These are phyloP conservation scores for Tipula confusa DNA, from an alignment of 2,888 invertebrate species.

Conservation along the genomic window DNA sequence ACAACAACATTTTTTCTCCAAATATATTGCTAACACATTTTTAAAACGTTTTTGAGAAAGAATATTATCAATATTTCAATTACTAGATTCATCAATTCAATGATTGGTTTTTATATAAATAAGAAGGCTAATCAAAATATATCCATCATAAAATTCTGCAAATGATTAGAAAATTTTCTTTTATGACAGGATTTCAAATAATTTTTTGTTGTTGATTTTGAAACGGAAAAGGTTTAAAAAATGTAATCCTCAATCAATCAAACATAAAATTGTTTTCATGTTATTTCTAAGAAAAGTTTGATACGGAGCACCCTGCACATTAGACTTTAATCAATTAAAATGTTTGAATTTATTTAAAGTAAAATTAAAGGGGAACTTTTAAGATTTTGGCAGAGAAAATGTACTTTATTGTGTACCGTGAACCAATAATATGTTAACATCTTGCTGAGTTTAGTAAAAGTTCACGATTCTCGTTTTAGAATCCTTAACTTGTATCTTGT, in stretches of 20 bases:
- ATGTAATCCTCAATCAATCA: neutral
- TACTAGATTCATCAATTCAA: neutral
- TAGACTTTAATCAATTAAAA: neutral
- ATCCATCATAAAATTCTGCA: constrained; percentile 6
- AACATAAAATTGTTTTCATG: neutral
- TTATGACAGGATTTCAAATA: neutral
- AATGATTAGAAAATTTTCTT: neutral
- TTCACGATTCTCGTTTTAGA: no score
- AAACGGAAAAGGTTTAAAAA: neutral
- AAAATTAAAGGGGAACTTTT: no score
- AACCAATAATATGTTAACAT: no score
- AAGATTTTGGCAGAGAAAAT: no score
- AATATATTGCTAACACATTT: neutral
- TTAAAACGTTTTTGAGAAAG: neutral
- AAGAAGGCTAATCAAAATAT: neutral
- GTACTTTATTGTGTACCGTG: neutral
- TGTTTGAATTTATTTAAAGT: neutral
- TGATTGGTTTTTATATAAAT: neutral
- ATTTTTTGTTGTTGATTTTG: neutral
- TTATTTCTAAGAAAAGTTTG: neutral
- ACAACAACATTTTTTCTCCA: no score
- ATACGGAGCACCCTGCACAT: neutral
- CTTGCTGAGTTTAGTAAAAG: no score
- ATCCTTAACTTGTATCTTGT: no score
- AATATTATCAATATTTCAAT: neutral